Conservation (phyloP, 2,888 invertebrate genomes). For the Vesta saturnalis region DNA sequence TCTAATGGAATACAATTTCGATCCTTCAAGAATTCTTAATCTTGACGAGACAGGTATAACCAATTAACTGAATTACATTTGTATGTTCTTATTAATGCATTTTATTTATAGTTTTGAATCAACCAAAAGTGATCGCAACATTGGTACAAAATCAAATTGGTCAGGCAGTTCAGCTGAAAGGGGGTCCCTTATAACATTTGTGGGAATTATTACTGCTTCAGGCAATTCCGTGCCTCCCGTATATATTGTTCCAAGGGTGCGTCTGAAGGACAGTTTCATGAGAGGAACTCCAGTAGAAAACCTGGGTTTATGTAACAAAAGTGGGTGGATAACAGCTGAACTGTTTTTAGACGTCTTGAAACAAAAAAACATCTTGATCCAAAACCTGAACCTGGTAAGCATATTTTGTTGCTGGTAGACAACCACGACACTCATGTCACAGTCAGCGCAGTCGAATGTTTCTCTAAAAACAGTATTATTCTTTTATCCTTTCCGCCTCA, state of each 20-base stretch:
- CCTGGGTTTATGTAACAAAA: not conserved
- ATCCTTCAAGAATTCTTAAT: constrained; percentile 10
- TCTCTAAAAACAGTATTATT: constrained; percentile 56
- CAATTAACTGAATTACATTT: not conserved
- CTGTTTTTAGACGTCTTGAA: no score
- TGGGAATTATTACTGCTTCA: not conserved
- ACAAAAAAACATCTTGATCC: not conserved
- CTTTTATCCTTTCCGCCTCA: constrained; percentile 45
- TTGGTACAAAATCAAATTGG: constrained; percentile 2
- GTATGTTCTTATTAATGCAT: not conserved
- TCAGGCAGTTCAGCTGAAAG: not conserved
- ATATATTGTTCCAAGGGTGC: not conserved
- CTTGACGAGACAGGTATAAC: constrained; percentile 3
- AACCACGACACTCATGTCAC: constrained; percentile 51
- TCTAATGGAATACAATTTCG: not conserved
- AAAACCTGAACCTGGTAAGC: not conserved
- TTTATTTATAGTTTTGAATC: not conserved
- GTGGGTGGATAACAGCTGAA: not conserved
- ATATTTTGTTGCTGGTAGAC: not conserved
- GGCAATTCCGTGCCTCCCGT: not conserved
- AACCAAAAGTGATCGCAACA: no score
- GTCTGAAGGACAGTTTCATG: no score
- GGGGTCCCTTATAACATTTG: not conserved
- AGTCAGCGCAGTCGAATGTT: constrained; percentile 48
- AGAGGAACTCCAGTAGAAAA: no score